Evolutionary conservation across 2,888 invertebrate genomes (phyloP).

Genomic region (Myopa tessellatipennis): DNA sequence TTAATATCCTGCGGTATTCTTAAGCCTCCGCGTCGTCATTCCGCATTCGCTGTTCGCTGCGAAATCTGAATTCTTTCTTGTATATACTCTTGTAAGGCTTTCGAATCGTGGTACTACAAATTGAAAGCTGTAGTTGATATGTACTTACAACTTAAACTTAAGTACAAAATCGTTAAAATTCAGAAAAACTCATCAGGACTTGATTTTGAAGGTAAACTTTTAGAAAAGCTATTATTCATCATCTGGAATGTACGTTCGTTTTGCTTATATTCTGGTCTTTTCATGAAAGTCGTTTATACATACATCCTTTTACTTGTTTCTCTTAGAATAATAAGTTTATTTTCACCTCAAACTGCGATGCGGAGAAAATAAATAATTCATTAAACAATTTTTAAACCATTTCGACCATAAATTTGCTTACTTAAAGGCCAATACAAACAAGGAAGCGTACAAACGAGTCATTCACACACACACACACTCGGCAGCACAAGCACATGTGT

Average conservation of each 20-base stretch:
- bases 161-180: too few relatives aligned
- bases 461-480: not conserved
- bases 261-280: too few relatives aligned
- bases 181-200: too few relatives aligned
- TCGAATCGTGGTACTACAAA: too few relatives aligned
- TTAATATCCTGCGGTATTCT: not conserved
- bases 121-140: too few relatives aligned
- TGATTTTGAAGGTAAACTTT: too few relatives aligned
- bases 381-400: conserved; percentile 13
- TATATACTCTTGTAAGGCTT: too few relatives aligned
- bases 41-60: too few relatives aligned
- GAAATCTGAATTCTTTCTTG: too few relatives aligned
- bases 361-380: conserved; percentile 27
- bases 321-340: not conserved
- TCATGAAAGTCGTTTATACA: not conserved
- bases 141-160: too few relatives aligned
- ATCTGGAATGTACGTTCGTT: not conserved
- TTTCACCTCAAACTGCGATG: not conserved
- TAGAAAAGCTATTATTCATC: not conserved
- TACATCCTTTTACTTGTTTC: not conserved
- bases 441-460: not conserved
- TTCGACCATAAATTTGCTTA: conserved; percentile 30
- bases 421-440: conserved; percentile 17
- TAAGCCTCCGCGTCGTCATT: not conserved
- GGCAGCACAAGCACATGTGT: not conserved